Base-by-base conservation (phyloP, 1,140 invertebrate species). In the Dendroctonus valens region DNA sequence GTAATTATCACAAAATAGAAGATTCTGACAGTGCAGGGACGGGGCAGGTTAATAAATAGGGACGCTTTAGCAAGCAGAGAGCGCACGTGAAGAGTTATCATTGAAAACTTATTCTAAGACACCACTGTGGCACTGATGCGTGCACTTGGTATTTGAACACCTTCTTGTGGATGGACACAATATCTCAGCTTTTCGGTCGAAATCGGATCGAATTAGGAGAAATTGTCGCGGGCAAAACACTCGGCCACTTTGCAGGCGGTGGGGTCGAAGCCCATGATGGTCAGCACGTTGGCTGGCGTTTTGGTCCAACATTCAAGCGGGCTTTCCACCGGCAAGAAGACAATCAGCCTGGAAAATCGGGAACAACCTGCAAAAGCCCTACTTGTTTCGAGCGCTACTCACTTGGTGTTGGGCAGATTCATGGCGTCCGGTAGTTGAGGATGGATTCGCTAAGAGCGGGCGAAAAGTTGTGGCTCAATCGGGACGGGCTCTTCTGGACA, bases 201-300 rank as follows among this genome's bases (percentile, higher is more conserved):
- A 26, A 26, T 26, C 26, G 26, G 26, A 26, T 26, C 37, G 8
- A 48, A 11, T 69, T 68, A 74, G 60, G 67, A 72, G 52, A 75
- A 75, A 40, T 65, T 12, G 54, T 73, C 68, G 60, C 60, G 69
- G 49, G 70, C 68, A 61, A 83, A 84, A n/a, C 81, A 82, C 73
- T 83, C 79, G 37, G 89, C 84, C 9, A 86, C 74, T 69, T 81
- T 79, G 39, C 86, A 84, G 41, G 84, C 81, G 12, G 81, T 80
- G 11, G 78, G 77, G 69, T 88, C 86, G 71, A 89, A 88, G 12
- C 87, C 87, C 52, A 81, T 82, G 40, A 89, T 79, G 62, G 85
- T 84, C 53, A 89, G 72, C 76, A 87, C 70, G 69, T 80, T 85
- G 44, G 79, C 78, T 9, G 82, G 77, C 59, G 83, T 82, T 42